Conservation (phyloP, 2,888 invertebrate genomes). For the Amphipoea lucens region DNA sequence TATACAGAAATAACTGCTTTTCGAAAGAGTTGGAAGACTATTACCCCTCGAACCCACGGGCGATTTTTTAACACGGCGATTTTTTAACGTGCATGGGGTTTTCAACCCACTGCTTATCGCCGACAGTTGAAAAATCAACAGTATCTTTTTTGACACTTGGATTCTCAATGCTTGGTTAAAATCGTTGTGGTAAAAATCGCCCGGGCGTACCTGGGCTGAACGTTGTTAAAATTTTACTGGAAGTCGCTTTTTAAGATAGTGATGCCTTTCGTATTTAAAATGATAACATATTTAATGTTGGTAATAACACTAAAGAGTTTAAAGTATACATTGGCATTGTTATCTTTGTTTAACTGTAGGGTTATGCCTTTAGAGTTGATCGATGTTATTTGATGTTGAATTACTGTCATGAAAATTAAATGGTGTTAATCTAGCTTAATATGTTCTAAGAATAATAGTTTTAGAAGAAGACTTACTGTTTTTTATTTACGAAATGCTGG, state of each 20-base stretch:
- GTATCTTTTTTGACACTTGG: too few relatives aligned
- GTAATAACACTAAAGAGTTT: conserved; percentile 14
- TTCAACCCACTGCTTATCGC: not conserved
- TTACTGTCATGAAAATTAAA: too few relatives aligned
- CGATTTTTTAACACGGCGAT: not conserved
- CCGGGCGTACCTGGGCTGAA: not conserved
- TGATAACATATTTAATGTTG: conserved; percentile 23
- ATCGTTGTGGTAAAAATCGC: not conserved
- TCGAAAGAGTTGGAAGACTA: conserved; percentile 37
- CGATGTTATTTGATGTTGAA: too few relatives aligned
- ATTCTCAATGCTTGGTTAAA: not conserved
- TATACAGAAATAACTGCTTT: conserved; percentile 46
- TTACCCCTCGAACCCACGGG: not conserved
- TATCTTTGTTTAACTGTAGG: not conserved
- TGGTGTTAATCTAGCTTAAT: too few relatives aligned
- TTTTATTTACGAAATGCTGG: too few relatives aligned
- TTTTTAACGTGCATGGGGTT: not conserved
- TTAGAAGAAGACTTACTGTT: too few relatives aligned
- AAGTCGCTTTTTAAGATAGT: conserved; percentile 19
- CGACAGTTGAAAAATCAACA: not conserved
- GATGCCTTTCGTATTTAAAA: conserved; percentile 19
- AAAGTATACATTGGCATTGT: conserved; percentile 3
- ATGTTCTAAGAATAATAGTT: too few relatives aligned
- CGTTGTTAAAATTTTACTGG: conserved; percentile 40
- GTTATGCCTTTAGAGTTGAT: not conserved